Conservation (phyloP, 2,113 vertebrate genomes). For the Cairina moschata region DNA sequence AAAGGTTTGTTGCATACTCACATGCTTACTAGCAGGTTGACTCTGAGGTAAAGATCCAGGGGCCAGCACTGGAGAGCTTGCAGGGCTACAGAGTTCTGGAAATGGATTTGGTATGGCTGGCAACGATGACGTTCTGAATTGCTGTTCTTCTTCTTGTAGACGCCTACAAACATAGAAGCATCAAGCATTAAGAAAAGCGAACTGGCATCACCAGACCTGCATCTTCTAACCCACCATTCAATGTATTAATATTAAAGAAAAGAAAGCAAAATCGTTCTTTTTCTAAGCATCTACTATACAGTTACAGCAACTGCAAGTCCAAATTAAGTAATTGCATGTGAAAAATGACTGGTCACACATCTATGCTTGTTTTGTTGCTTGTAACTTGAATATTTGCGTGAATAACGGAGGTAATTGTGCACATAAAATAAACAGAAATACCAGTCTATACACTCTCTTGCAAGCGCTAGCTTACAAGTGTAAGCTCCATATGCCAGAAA, state of each 20-base stretch:
- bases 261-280: neutral
- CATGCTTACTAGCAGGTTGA: constrained; percentile 85
- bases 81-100: constrained; percentile 90
- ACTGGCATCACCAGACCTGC: neutral
- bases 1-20: constrained; percentile 73
- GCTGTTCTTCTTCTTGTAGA: constrained; percentile 91
- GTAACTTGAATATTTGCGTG: neutral
- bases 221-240: neutral
- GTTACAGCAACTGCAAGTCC: neutral
- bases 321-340: neutral
- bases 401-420: neutral
- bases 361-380: neutral
- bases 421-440: neutral
- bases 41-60: constrained; percentile 89
- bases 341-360: neutral
- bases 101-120: constrained; percentile 98
- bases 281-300: neutral
- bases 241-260: neutral
- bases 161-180: constrained; percentile 79
- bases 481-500: neutral
- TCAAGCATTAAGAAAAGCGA: constrained; percentile 10
- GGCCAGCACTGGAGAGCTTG: constrained; percentile 86
- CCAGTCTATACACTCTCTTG: neutral
- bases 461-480: neutral
- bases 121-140: constrained; percentile 91